Base-by-base conservation (phyloP, 2,797 vertebrate genomes). In the Ctenopoma kingsleyae region DNA sequence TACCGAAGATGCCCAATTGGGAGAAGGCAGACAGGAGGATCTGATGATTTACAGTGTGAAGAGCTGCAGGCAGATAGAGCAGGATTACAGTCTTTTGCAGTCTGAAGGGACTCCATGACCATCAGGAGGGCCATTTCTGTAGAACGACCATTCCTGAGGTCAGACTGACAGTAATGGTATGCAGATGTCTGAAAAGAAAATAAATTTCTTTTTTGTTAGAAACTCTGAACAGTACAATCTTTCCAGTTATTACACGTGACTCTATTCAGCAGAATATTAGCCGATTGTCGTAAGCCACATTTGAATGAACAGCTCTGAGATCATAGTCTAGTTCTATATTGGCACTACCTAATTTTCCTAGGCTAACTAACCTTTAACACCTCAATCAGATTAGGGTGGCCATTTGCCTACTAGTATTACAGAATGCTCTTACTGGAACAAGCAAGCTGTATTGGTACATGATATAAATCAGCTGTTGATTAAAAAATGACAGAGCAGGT, bases 281-380 rank as follows among this genome's bases (percentile, higher is more conserved):
- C 25, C 3, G 17, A 57, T 25, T 13, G 15, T 51, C 32, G 58
- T 11, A 65, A 43, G 17, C 3, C 25, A 5, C 5, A 41, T 17
- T 64, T 67, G 8, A 19, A 13, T 52, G 8, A 36, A 46, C 44
- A 49, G n/a, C 12, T 23, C 17, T 48, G 6, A 48, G 25, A 4
- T 25, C 8, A 17, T 12, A 56, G 22, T 54, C 38, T 38, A 30
- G 5, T 3, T 56, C 5, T 17, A 30, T 19, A 47, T 4, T 19
- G 30, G 6, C 27, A 11, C 23, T 3, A 8, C 8, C 6, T 55
- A 16, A 44, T 59, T 65, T 58, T 4, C 35, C 8, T 32, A 30
- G 30, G 11, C 23, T 17, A 60, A 12, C 35, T 63, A 17, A 51
- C 62, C 23, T 35, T 75, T 67, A 51, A 48, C 46, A 59, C n/a